Base-by-base conservation (phyloP, 2,888 invertebrate species). In the Metopia argyrocephala region DNA sequence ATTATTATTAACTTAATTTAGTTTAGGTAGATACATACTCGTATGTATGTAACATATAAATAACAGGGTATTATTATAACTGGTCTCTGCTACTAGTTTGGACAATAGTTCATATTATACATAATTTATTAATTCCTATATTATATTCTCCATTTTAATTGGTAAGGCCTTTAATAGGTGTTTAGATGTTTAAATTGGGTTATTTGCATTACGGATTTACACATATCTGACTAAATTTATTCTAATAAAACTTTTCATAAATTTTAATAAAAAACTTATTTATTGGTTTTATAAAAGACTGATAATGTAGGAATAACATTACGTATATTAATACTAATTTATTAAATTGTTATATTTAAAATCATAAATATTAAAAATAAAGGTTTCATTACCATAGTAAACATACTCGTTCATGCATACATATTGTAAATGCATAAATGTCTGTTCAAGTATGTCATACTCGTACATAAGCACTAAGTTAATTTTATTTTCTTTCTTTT, bases 271-370 rank as follows among this genome's bases (percentile, higher is more conserved):
- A 38, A 38, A 12, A 15, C 38, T 38, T 15, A 38, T 38, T 38
- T 38, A 38, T 74, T 18, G 31, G 28, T 57, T 65, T 70, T 38
- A 57, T 15, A n/a, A n/a, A 74, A 74, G 74, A 74, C 74, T 74
- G 65, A 74, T 18, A 70, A 57, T 50, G 15, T 23, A 64, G 56
- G 23, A 25, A 28, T 70, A 69, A 15, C 46, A n/a, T 21, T 48
- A 46, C 28, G 20, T 25, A 59, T 48, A 28, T 48, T 21, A 38
- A 38, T 38, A 68, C 46, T 56, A 57, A 57, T 59, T 59, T 48
- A 21, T 31, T 20, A 45, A 20, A 45, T 45, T 27, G 18, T 45
- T 68, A 18, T 38, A 7, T 54, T 23, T 38, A 52, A 50, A 48
- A 46, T 3, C n/a, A 46, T 48, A 28, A 4, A 38, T 15, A 38